Conservation (phyloP, 2,797 vertebrate species). For the Psittacula derbiana region DNA sequence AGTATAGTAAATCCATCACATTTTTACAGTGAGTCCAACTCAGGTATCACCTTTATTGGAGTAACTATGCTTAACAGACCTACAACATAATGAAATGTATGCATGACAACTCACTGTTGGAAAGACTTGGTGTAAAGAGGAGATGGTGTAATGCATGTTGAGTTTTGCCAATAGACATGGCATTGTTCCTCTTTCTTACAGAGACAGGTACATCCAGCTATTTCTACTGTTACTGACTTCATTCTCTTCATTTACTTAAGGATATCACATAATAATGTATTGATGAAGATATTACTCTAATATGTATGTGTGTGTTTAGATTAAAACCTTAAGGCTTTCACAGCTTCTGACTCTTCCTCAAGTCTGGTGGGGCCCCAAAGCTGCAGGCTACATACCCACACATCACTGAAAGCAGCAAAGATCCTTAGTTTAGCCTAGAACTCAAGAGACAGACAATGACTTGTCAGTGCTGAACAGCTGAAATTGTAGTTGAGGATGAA, state of each 20-base stretch:
- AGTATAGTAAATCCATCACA: not conserved
- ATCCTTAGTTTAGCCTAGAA: not conserved
- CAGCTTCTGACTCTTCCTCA: not conserved
- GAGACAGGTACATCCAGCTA: not conserved
- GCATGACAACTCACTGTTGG: not conserved
- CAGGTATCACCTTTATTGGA: not conserved
- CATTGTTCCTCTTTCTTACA: not conserved
- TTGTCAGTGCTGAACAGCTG: not conserved
- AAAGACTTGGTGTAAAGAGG: not conserved
- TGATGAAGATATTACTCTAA: not conserved
- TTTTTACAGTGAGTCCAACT: not conserved
- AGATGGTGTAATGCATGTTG: not conserved
- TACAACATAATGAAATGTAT: not conserved
- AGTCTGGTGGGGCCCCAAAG: not conserved
- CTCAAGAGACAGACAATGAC: not conserved
- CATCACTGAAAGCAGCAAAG: not conserved
- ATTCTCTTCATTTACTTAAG: not conserved
- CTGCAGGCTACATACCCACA: not conserved
- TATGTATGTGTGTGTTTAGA: not conserved
- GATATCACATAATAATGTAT: rapidly evolving
- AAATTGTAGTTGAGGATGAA: not conserved
- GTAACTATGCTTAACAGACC: not conserved
- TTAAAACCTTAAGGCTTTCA: not conserved
- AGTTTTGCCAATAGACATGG: not conserved
- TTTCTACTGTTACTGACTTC: not conserved